Base-by-base conservation (phyloP, 2,113 vertebrate species). In the Bubo blakistoni region DNA sequence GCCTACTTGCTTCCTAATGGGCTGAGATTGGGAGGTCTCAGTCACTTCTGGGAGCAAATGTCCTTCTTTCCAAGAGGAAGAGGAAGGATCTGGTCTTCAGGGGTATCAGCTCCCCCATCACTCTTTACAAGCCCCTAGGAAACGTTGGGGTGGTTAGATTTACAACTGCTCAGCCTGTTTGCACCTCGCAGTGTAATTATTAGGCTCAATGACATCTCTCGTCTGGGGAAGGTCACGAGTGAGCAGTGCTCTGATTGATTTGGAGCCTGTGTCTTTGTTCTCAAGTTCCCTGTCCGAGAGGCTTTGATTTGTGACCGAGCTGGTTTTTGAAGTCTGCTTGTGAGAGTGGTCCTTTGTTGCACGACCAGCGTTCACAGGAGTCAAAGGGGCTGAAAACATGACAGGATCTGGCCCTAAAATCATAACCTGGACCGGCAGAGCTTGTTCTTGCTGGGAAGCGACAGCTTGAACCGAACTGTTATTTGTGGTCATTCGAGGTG, bases 311-410 rank as follows among this genome's bases (percentile, higher is more conserved):
- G 94, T 81, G 69, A 19, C 90, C 8, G 6, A 34, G 82, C 72
- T 69, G 96, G 7, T 30, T 71, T 93, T 42, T 34, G 72, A 11
- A 44, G 66, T n/a, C 76, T 3, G 9, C 61, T 76, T 2, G 0
- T 14, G 38, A 69, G 52, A 32, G n/a, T 0, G 10, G 30, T 4
- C 77, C 76, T 95, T 97, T 95, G 92, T 96, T 81, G 47, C 69
- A 2, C 4, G 0, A 34, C 65, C 63, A 13, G 16, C 3, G 1
- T 34, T 83, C 3, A 0, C 2, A 0, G 25, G 26, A 9, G 30
- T 55, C 67, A 5, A 4, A 58, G 16, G 22, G 40, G 59, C 65
- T 9, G 52, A 52, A 5, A 59, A 22, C 13, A 6, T 16, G 2
- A 2, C 49, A 38, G 61, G 44, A 73, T 62, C 74, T 30, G 29